Base-by-base conservation (phyloP, 2,113 vertebrate species). In the Barnardius zonarius region DNA sequence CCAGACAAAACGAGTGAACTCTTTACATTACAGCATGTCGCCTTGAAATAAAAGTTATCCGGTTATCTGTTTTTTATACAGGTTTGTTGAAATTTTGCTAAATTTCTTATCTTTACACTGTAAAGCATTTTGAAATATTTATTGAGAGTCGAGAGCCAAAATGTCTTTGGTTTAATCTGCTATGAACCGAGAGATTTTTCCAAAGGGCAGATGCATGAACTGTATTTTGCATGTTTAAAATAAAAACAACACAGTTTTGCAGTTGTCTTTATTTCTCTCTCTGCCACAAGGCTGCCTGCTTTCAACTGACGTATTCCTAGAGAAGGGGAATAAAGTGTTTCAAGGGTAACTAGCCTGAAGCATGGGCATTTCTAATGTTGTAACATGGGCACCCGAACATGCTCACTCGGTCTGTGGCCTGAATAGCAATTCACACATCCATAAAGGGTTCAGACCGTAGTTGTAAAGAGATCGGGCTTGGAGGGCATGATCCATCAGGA, bases 201-300 rank as follows among this genome's bases (percentile, higher is more conserved):
- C 97, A 97, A 96, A 96, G 96, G 95, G 97, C 98, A 98, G 98
- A 98, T 98, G 98, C 98, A 99, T 99, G 99, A 98, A 97, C 94
- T 98, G 98, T 99, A 98, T 99, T 98, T 98, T 99, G 99, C 99
- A 99, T 99, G 99, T 98, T 98, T 97, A 96, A 98, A 98, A 98
- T 98, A 98, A 98, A 98, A 93, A 96, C 95, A 97, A 98, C 91
- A 95, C 76, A 61, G 84, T 97, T 98, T 98, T 98, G 93, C 96
- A 97, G 94, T 94, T 95, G 96, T 98, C 97, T 97, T 94, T 97
- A 97, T 98, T 97, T 97, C 97, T 97, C 67, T 97, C 96, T 95
- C 86, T 97, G 85, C 93, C 91, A 61, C 81, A 72, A 94, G 89
- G 62, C 75, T 96, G 75, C 93, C 82, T 95, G 85, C 85, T 96